Evolutionary conservation across 2,888 invertebrate genomes (phyloP).

Genomic region (Strigamia crassipes): DNA sequence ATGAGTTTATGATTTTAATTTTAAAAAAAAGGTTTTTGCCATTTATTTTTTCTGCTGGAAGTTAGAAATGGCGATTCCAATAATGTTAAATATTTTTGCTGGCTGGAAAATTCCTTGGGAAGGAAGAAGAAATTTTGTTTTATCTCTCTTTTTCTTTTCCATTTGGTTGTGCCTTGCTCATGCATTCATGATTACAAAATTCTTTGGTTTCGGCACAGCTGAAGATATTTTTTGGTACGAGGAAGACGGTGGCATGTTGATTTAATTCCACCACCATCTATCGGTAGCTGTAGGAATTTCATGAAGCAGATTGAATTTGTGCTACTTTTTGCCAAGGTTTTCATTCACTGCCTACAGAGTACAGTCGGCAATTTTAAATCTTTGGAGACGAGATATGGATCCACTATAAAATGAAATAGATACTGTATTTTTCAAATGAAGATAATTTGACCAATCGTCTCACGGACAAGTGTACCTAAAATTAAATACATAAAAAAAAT

Average conservation of each 20-base stretch:
- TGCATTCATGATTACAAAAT: slow-evolving; percentile 1
- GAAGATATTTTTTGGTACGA: slow-evolving; percentile 6
- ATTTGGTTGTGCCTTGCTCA: neutral
- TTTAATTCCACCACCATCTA: slow-evolving; percentile 12
- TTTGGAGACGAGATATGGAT: neutral
- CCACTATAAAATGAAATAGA: neutral
- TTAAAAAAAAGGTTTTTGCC: too few species aligned
- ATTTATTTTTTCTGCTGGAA: too few species aligned
- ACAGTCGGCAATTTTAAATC: neutral
- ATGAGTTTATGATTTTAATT: too few species aligned
- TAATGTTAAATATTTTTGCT: too few species aligned
- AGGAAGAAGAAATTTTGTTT: neutral
- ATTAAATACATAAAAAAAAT: too few species aligned
- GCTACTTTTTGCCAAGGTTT: neutral
- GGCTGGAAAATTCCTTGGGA: too few species aligned
- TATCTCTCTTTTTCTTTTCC: neutral
- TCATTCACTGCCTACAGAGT: neutral
- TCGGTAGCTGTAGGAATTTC: slow-evolving; percentile 17
- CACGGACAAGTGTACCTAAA: too few species aligned
- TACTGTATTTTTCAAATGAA: neutral
- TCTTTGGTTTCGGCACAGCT: neutral
- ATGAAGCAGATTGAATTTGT: slow-evolving; percentile 10
- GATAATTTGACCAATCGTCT: too few species aligned
- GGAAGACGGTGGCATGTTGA: slow-evolving; percentile 12
- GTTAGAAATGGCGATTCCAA: too few species aligned